phyloP scores from a whole-genome alignment of 2,797 vertebrate genomes.

The Podargus strigoides region DNA sequence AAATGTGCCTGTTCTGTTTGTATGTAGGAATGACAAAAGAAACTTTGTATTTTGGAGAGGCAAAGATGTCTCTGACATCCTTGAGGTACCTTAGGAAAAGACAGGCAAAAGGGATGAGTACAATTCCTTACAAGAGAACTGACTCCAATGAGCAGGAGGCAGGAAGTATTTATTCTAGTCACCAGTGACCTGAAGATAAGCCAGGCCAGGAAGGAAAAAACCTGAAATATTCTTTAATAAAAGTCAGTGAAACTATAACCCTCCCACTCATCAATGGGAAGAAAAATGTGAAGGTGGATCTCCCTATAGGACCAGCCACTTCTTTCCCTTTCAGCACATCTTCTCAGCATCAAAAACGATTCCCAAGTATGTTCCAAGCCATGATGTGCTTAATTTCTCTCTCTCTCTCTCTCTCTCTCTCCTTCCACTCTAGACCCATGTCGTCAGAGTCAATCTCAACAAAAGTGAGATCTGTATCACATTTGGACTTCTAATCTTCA shows the following conservation, averaged over 20 bases:
- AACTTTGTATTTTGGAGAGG: not conserved
- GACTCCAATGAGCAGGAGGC: not conserved
- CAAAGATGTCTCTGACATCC: not conserved
- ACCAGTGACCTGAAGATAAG: not conserved
- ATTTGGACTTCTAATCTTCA: constrained; percentile 16
- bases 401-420: not conserved
- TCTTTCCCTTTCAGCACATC: constrained; percentile 6
- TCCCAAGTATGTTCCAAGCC: not conserved
- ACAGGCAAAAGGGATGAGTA: not conserved
- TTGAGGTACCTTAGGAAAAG: not conserved
- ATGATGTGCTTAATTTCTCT: not conserved
- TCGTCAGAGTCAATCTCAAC: not conserved
- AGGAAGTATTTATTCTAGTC: not conserved
- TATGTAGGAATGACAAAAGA: not conserved
- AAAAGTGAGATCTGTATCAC: not conserved
- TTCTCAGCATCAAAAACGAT: not conserved
- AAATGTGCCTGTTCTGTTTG: not conserved
- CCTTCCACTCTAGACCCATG: not conserved
- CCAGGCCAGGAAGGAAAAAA: not conserved
- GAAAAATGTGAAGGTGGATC: not conserved
- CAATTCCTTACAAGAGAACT: not conserved
- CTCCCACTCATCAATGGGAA: not conserved
- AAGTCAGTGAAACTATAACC: not conserved
- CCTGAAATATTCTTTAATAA: not conserved
- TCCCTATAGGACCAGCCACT: not conserved